Evolutionary conservation across 2,888 invertebrate species (phyloP).

Genomic region (Plutella xylostella): DNA sequence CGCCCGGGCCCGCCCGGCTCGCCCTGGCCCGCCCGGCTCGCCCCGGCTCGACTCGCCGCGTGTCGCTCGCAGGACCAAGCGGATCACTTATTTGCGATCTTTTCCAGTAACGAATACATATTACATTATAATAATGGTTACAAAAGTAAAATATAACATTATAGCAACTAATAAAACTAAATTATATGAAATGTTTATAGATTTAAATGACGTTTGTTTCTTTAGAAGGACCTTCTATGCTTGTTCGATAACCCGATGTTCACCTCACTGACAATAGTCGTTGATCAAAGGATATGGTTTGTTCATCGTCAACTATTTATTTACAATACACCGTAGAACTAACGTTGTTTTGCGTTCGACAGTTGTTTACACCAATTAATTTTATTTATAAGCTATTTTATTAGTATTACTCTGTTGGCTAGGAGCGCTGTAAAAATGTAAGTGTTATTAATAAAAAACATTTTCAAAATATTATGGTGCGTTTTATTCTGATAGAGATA

Average conservation of each 20-base stretch:
- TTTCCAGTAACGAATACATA: slow-evolving; percentile 65
- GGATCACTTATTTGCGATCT: slow-evolving; percentile 49
- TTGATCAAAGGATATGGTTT: slow-evolving; percentile 45
- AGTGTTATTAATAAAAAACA: slow-evolving; percentile 71
- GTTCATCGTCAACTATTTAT: slow-evolving; percentile 56
- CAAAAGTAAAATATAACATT: slow-evolving; percentile 70
- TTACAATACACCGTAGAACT: slow-evolving; percentile 64
- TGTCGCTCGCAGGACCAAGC: slow-evolving; percentile 29
- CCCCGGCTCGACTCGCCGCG: slow-evolving; percentile 4
- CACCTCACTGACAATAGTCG: slow-evolving; percentile 58
- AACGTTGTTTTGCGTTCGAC: slow-evolving; percentile 67
- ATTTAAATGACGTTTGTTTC: slow-evolving; percentile 64
- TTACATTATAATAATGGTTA: slow-evolving; percentile 69
- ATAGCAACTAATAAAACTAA: slow-evolving; percentile 69
- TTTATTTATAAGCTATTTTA: slow-evolving; percentile 34
- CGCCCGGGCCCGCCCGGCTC: slow-evolving; percentile 19
- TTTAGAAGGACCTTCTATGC: slow-evolving; percentile 64
- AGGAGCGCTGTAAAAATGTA: slow-evolving; percentile 71
- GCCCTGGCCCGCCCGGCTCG: slow-evolving; percentile 15
- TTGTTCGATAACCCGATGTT: slow-evolving; percentile 51
- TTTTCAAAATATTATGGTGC: slow-evolving; percentile 65
- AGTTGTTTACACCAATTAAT: slow-evolving; percentile 66
- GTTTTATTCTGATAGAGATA: slow-evolving; percentile 39
- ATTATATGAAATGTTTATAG: slow-evolving; percentile 71
- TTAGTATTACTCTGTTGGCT: slow-evolving; percentile 69